These are phyloP conservation scores for Gnathonemus echidnorhynchus DNA, from an alignment of 2,113 vertebrate genomes.

Conservation along the genomic window DNA sequence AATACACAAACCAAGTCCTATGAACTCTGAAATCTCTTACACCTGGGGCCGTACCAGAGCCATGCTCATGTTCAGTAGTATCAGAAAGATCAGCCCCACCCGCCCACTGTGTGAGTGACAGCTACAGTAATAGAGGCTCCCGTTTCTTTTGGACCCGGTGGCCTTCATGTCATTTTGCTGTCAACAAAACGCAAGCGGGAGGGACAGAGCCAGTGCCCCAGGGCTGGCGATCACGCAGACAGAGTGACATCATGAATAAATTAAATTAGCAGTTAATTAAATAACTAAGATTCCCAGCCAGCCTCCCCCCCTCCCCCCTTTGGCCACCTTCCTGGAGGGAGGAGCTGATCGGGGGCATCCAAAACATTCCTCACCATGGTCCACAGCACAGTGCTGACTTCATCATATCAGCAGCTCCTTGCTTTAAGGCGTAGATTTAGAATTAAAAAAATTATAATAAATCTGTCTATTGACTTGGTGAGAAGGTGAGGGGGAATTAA, in stretches of 20 bases:
- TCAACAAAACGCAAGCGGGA: background rate
- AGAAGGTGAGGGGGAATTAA: background rate
- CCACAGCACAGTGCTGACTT: background rate
- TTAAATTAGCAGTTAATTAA: constrained; percentile 15
- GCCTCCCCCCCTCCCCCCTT: background rate
- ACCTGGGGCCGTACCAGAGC: background rate
- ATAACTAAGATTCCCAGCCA: background rate
- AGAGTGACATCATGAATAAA: constrained; percentile 2
- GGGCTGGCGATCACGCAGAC: background rate
- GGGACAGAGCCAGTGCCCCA: background rate
- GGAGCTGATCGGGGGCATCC: background rate
- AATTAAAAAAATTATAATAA: background rate
- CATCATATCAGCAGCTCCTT: background rate
- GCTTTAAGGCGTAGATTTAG: background rate
- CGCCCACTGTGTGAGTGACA: background rate
- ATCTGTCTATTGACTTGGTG: background rate
- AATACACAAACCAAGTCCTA: background rate
- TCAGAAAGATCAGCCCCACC: background rate
- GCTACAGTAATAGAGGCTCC: background rate
- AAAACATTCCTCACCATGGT: background rate
- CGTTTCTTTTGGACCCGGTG: background rate
- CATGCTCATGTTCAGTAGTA: constrained; percentile 13
- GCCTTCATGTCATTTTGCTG: background rate
- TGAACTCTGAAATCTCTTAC: background rate
- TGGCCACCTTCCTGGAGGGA: background rate